Evolutionary conservation across 35 echinoderm and acorn worm species (phyloP).

Genomic region (Stichopus chloronotus): DNA sequence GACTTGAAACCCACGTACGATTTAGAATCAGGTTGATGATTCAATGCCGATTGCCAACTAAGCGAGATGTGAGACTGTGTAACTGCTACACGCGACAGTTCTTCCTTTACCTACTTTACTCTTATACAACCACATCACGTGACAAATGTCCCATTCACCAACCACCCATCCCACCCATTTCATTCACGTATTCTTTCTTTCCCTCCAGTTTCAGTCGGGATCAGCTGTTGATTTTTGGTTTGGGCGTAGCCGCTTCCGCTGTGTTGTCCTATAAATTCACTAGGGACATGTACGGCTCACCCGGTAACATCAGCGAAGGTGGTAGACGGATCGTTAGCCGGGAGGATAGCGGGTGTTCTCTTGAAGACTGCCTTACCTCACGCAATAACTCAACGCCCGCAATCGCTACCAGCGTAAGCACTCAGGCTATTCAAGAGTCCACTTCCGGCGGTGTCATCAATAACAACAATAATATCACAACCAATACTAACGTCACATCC

Average conservation of each 20-base stretch:
- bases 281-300: neutral
- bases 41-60: too few relatives aligned
- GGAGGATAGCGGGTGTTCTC: neutral
- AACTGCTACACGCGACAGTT: too few relatives aligned
- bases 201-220: neutral
- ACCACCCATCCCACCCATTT: too few relatives aligned
- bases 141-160: too few relatives aligned
- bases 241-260: conserved; percentile 5
- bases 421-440: neutral
- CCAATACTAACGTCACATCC: neutral
- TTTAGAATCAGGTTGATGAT: too few relatives aligned
- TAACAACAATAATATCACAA: neutral
- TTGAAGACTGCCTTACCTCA: neutral
- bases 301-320: too few relatives aligned
- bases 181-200: neutral
- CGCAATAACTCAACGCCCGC: neutral
- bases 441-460: neutral
- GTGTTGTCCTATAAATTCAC: conserved; percentile 7
- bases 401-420: too few relatives aligned
- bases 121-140: too few relatives aligned
- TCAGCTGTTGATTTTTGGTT: conserved; percentile 1
- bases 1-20: too few relatives aligned
- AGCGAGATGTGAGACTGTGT: too few relatives aligned
- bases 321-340: neutral
- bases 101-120: too few relatives aligned